phyloP scores from a whole-genome alignment of 2,888 invertebrate genomes.

The Drosophila picticornis region DNA sequence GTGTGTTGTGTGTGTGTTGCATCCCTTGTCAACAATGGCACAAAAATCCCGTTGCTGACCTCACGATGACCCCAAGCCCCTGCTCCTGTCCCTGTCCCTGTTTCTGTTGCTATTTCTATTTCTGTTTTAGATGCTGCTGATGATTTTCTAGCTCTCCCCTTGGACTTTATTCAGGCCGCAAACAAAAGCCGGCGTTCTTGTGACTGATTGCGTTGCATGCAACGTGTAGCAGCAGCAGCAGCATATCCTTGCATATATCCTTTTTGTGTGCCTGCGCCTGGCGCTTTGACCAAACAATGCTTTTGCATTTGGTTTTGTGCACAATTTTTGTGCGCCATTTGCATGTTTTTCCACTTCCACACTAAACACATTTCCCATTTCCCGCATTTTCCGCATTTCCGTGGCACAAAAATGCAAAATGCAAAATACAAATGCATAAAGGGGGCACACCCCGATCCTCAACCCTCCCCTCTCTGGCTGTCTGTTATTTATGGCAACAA shows the following conservation, averaged over 20 bases:
- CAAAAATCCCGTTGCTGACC: conserved; percentile 83
- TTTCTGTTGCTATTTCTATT: conserved; percentile 23
- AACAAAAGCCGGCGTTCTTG: conserved; percentile 77
- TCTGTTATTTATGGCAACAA: conserved; percentile 60
- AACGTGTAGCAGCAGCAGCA: conserved; percentile 42
- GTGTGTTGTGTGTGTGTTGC: conserved; percentile 50
- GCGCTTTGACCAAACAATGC: conserved; percentile 73
- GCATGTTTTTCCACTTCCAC: conserved; percentile 68
- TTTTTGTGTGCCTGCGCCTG: conserved; percentile 54
- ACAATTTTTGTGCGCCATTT: conserved; percentile 71
- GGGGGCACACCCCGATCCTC: conserved; percentile 38
- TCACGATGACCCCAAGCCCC: conserved; percentile 81
- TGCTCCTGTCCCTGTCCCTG: conserved; percentile 45
- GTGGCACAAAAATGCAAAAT: conserved; percentile 49
- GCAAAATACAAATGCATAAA: conserved; percentile 33
- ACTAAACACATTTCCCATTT: conserved; percentile 58
- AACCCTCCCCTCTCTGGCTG: conserved; percentile 8
- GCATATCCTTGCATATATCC: conserved; percentile 58
- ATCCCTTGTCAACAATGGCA: conserved; percentile 80
- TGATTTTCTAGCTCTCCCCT: conserved; percentile 65
- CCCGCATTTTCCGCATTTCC: conserved; percentile 34
- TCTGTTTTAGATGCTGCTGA: conserved; percentile 41
- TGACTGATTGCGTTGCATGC: conserved; percentile 73
- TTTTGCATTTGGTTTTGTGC: conserved; percentile 53
- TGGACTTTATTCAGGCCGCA: conserved; percentile 71